These are phyloP conservation scores for Pachydiplax longipennis DNA, from an alignment of 2,888 invertebrate species.

Conservation along the genomic window DNA sequence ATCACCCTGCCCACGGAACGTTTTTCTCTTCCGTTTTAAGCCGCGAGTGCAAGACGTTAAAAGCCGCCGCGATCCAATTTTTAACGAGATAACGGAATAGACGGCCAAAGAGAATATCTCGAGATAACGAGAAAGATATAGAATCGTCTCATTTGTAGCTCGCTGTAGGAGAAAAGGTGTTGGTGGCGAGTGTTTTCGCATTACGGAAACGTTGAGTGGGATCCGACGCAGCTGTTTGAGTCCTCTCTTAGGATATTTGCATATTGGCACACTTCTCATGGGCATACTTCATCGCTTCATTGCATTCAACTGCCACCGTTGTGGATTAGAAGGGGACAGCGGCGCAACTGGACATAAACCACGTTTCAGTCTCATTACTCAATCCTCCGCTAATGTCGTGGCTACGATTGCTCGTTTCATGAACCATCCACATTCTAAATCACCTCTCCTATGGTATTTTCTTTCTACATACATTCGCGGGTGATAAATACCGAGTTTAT, in stretches of 20 bases:
- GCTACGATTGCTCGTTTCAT: not conserved
- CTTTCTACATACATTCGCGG: not conserved
- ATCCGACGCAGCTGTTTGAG: not conserved
- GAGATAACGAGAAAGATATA: not conserved
- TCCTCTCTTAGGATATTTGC: not conserved
- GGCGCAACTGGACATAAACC: not conserved
- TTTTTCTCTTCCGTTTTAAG: not conserved
- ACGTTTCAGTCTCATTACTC: not conserved
- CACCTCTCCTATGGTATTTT: not conserved
- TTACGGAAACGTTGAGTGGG: not conserved
- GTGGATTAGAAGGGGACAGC: not conserved
- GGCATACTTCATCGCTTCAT: not conserved
- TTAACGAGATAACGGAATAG: not conserved
- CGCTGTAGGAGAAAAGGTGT: not conserved
- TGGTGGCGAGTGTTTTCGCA: not conserved
- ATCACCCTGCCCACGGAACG: not conserved
- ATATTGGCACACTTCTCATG: not conserved
- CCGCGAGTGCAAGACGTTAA: not conserved
- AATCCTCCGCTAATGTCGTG: not conserved
- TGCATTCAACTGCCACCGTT: not conserved
- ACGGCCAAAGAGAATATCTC: not conserved
- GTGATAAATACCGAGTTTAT: not conserved
- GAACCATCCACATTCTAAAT: not conserved
- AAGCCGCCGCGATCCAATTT: not conserved
- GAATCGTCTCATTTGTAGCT: not conserved